phyloP scores from a whole-genome alignment of 2,888 invertebrate genomes.

The Drosophila crucigera region DNA sequence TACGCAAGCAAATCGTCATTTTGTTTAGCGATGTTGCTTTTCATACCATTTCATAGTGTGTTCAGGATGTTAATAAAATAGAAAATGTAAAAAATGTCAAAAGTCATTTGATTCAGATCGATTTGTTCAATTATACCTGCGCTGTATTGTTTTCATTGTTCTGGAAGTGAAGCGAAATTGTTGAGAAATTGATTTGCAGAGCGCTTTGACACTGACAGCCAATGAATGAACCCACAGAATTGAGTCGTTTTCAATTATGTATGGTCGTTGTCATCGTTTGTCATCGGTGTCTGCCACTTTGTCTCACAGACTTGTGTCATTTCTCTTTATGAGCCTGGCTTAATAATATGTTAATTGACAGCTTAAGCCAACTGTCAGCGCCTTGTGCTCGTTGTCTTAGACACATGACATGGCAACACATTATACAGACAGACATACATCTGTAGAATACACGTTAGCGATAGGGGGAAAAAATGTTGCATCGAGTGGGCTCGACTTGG shows the following conservation, averaged over 20 bases:
- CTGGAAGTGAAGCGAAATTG: neutral
- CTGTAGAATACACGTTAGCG: neutral
- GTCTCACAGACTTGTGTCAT: slow-evolving; percentile 2
- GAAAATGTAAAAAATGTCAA: neutral
- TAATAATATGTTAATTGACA: slow-evolving; percentile 73
- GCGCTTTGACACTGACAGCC: neutral
- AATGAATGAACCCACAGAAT: slow-evolving; percentile 19
- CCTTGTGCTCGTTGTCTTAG: slow-evolving; percentile 34
- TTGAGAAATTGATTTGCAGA: slow-evolving; percentile 4
- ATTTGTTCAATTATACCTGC: neutral
- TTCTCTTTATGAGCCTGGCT: slow-evolving; percentile 39
- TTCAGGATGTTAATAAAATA: neutral
- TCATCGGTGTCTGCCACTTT: slow-evolving; percentile 20
- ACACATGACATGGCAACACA: slow-evolving; percentile 28
- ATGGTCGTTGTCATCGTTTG: slow-evolving; percentile 17
- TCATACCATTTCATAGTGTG: neutral
- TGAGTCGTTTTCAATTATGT: slow-evolving; percentile 39
- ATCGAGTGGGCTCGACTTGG: neutral
- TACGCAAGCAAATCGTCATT: neutral
- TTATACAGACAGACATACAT: neutral
- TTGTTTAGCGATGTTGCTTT: neutral
- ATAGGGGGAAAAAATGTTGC: neutral
- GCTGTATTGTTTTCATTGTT: neutral
- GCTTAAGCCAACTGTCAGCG: slow-evolving; percentile 68
- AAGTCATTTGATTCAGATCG: neutral